phyloP scores from a whole-genome alignment of 2,797 vertebrate genomes.

The Microchirus variegatus region DNA sequence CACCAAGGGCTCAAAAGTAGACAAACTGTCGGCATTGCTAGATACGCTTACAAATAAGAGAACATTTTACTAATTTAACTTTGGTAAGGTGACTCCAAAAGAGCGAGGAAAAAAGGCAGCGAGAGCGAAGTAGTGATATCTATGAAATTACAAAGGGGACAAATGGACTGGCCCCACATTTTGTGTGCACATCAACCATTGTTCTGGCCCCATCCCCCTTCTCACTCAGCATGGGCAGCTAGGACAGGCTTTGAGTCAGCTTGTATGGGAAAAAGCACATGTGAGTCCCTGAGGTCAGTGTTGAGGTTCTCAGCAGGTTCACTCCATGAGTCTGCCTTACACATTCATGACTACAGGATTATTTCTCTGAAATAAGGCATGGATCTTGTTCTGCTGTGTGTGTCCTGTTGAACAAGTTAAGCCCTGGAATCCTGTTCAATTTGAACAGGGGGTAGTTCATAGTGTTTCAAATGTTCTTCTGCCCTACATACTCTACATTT shows the following conservation, averaged over 20 bases:
- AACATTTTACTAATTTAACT: background rate
- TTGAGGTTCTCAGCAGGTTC: slow-evolving; percentile 18
- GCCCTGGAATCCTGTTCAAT: slow-evolving; percentile 31
- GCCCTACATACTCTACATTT: slow-evolving; percentile 9
- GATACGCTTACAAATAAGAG: background rate
- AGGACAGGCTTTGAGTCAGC: slow-evolving; percentile 20
- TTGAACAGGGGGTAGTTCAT: slow-evolving; percentile 3
- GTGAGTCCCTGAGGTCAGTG: slow-evolving; percentile 42
- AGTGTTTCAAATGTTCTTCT: background rate
- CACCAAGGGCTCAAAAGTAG: background rate
- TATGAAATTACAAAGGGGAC: slow-evolving; percentile 53
- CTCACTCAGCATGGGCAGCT: slow-evolving; percentile 23
- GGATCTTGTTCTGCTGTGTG: slow-evolving; percentile 36
- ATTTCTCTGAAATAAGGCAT: slow-evolving; percentile 43
- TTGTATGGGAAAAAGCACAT: slow-evolving; percentile 49
- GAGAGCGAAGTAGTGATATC: slow-evolving; percentile 2
- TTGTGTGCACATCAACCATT: slow-evolving; percentile 51
- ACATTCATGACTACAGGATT: slow-evolving; percentile 40
- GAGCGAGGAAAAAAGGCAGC: slow-evolving; percentile 3
- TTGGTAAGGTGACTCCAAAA: slow-evolving; percentile 1
- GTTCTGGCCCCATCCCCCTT: slow-evolving; percentile 51
- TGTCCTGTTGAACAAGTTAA: slow-evolving; percentile 34
- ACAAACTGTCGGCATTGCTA: background rate
- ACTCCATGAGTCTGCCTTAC: slow-evolving; percentile 33
- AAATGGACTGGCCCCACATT: slow-evolving; percentile 48